A percentile compares a stretch with the other conserved stretches of the same genome.
These are phyloP conservation scores for Nerophis ophidion DNA, from an alignment of 2,113 vertebrate genomes.

Conservation along the genomic window DNA sequence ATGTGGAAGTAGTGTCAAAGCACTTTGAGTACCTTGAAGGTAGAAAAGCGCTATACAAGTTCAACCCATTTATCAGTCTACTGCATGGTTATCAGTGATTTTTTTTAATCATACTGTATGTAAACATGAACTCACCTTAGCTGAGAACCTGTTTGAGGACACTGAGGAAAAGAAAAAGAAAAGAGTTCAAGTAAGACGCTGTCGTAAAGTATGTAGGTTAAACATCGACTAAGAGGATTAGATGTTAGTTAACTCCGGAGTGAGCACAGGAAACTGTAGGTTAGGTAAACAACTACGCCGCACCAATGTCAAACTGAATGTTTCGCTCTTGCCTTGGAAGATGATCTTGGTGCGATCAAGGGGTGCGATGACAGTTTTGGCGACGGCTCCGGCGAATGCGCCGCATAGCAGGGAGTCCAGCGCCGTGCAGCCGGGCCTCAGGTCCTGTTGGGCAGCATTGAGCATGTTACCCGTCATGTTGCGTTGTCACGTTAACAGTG, in stretches of 20 bases:
- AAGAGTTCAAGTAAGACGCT: conserved; percentile 18
- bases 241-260: conserved; percentile 4
- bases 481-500: neutral
- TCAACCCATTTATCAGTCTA: too few relatives aligned
- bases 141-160: conserved; percentile 92
- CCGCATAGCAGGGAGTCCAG: conserved; percentile 85
- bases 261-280: conserved; percentile 14
- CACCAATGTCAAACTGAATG: neutral
- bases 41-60: too few relatives aligned
- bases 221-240: conserved; percentile 58
- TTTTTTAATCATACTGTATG: too few relatives aligned
- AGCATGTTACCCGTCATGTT: neutral
- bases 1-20: too few relatives aligned
- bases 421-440: conserved; percentile 71
- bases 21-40: too few relatives aligned
- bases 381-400: conserved; percentile 88
- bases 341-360: conserved; percentile 98
- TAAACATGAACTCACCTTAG: conserved; percentile 79
- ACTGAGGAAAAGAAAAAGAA: conserved; percentile 71
- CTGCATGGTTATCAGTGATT: too few relatives aligned
- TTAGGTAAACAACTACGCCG: neutral
- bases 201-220: conserved; percentile 14
- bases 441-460: conserved; percentile 59
- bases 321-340: conserved; percentile 83
- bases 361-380: conserved; percentile 92